Base-by-base conservation (phyloP, 2,888 invertebrate genomes). In the Lycaena phlaeas region DNA sequence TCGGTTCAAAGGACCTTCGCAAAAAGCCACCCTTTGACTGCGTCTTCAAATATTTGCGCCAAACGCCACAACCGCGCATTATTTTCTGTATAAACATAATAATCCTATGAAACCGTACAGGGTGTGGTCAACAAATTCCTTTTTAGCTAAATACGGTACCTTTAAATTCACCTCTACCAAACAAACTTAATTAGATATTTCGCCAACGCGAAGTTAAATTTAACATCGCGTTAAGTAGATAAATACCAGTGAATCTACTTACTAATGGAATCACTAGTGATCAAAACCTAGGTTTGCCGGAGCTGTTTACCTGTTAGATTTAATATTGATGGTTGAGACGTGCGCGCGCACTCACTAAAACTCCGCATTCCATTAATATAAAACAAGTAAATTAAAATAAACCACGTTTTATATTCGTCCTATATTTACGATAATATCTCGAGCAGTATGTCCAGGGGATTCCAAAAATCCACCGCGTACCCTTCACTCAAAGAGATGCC, bases 31-130 rank as follows among this genome's bases (percentile, higher is more conserved):
- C 75, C 81, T 81, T 81, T 82, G 77, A 79, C 72, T 68, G 45
- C 61, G 59, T 72, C 74, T 77, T 73, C 75, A 81, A 82, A 81
- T 82, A 82, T 84, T 82, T 81, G 79, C 65, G 49, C 59, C 65
- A 63, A 71, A 73, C 61, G 57, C 74, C 74, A 57, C 72, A 65
- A 73, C 73, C 71, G 68, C 68, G 74, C 73, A 77, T 81, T 79
- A 81, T 81, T 81, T 79, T 75, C 74, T 62, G 71, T 67, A 74
- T 70, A 78, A 79, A 81, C 78, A 78, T 68, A 71, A 79, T 81
- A 82, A 79, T 76, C 76, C 65, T 61, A 59, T 56, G 61, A 59
- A 70, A 64, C 64, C 59, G 55, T 41, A 46, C 44, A 45, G 42
- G 47, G 31, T 42, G 51, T 51, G 68, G 67, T 69, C 69, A 68